A percentile compares a stretch with the other conserved stretches of the same genome.
Evolutionary conservation across 1,140 invertebrate species (phyloP).

Genomic region (Microplitis mediator): DNA sequence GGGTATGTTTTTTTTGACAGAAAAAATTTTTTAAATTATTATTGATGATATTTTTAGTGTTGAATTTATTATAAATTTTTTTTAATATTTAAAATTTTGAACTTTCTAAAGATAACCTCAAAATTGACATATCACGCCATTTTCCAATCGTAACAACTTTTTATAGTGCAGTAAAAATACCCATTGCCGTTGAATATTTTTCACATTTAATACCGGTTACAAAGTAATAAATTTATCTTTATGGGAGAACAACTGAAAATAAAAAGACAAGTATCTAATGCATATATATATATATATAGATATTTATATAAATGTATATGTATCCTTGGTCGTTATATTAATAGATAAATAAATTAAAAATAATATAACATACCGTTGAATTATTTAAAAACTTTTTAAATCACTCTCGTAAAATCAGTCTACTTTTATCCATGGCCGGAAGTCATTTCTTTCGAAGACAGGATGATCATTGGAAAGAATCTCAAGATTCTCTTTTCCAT

Average conservation of each 20-base stretch:
- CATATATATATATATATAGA: no score
- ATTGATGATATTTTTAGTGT: no score
- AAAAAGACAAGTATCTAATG: no score
- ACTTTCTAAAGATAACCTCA: slow-evolving; percentile 14
- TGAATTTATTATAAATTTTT: no score
- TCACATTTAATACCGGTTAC: not conserved
- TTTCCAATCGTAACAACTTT: slow-evolving; percentile 8
- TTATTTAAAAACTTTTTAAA: not conserved
- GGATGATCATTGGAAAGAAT: slow-evolving; percentile 19
- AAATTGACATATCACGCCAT: slow-evolving; percentile 23
- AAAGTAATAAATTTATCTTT: not conserved
- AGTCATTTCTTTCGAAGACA: slow-evolving; percentile 16
- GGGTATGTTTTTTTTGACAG: no score
- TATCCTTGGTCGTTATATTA: no score
- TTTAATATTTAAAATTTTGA: not conserved
- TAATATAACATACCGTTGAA: no score
- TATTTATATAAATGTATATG: no score
- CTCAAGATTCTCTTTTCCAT: not conserved
- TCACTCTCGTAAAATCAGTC: not conserved
- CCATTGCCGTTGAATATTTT: not conserved
- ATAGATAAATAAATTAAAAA: no score
- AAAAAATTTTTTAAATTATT: no score
- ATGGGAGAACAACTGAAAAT: no score
- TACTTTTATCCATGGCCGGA: not conserved
- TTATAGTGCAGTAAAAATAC: slow-evolving; percentile 4